Evolutionary conservation across 2,797 vertebrate species (phyloP), one percentile per base, ranked within the genome.

Genomic region (Cichlasoma orientale): DNA sequence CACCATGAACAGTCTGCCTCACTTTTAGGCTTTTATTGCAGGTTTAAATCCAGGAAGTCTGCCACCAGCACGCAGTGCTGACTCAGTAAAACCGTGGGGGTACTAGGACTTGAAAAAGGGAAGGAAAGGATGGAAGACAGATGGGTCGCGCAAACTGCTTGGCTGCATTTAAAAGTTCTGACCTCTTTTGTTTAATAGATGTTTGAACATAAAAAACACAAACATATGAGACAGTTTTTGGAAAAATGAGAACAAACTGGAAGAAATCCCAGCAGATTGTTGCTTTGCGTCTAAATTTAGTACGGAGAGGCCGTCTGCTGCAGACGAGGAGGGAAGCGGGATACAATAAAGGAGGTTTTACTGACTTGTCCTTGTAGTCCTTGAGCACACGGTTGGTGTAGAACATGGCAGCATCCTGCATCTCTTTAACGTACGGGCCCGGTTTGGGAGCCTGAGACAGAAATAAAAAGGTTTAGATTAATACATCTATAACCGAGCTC

Each of bases 361-460:
- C 93, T 81, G 66, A 96, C 98, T 97, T 97, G 59, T 98, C 98
- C 94, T 97, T 99, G 94, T 94, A 99, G 29, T 99, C 98, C 95
- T 99, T 99, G 75, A 99, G 97, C 82, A 99, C 97, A 73, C 98
- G 93, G 89, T 99, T 99, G 94, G 97, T 98, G 88, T 99, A 99
- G 93, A 99, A 99, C 96, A 94, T 97, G 94, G 97, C 98, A 4
- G 98, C 97, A 36, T 99, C 98, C 19, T 95, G 97, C 97, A 99
- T 97, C 86, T 99, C 98, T 91, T 99, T 99, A 59, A 99, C 97
- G 0, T 92, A 98, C 5, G 97, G 98, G 75, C 96, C 95, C 3
- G 98, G 98, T 81, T 98, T 99, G 4, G 97, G 97, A 77, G 95
- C 93, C 98, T 96, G 84, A 68, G 16, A 83, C 10, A 54, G 5